Conservation (phyloP, 1,140 invertebrate genomes). For the Drosophila orena region DNA sequence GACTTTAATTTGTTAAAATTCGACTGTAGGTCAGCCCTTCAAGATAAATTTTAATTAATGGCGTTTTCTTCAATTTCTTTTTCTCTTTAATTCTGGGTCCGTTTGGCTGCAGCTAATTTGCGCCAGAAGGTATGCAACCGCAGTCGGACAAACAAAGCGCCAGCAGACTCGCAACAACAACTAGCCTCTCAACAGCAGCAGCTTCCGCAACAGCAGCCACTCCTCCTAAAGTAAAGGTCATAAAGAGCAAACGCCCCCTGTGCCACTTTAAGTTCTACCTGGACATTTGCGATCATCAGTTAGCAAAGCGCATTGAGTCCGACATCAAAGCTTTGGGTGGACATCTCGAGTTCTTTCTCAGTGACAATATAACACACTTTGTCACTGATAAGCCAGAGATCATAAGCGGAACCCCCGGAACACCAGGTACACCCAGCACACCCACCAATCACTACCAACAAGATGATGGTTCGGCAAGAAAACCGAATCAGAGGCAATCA, state of each 20-base stretch:
- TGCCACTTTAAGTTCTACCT: conserved; percentile 89
- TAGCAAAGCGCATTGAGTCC: conserved; percentile 87
- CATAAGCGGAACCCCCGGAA: conserved; percentile 49
- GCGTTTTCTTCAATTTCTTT: conserved; percentile 39
- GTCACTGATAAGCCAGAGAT: conserved; percentile 86
- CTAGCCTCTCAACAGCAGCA: conserved; percentile 49
- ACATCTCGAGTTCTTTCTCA: conserved; percentile 87
- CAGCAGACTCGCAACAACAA: conserved; percentile 77
- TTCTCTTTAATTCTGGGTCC: conserved; percentile 61
- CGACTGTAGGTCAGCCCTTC: conserved; percentile 15
- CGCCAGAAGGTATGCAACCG: conserved; percentile 84
- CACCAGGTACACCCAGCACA: conserved; percentile 46
- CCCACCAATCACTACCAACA: conserved; percentile 38
- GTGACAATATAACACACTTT: conserved; percentile 86
- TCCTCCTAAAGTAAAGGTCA: conserved; percentile 80
- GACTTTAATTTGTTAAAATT: conserved; percentile 2
- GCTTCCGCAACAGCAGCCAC: conserved; percentile 36
- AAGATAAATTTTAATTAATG: conserved; percentile 40
- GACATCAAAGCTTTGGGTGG: conserved; percentile 89
- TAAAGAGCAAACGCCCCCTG: conserved; percentile 86
- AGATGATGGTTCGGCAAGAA: conserved; percentile 48
- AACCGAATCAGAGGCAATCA: conserved; percentile 84
- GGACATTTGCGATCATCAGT: conserved; percentile 88
- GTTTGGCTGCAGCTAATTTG: conserved; percentile 72
- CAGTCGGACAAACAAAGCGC: conserved; percentile 83